A percentile compares a stretch with the other conserved stretches of the same genome.
phyloP scores from a whole-genome alignment of 2,888 invertebrate genomes.

The Stenoptilia bipunctidactyla region DNA sequence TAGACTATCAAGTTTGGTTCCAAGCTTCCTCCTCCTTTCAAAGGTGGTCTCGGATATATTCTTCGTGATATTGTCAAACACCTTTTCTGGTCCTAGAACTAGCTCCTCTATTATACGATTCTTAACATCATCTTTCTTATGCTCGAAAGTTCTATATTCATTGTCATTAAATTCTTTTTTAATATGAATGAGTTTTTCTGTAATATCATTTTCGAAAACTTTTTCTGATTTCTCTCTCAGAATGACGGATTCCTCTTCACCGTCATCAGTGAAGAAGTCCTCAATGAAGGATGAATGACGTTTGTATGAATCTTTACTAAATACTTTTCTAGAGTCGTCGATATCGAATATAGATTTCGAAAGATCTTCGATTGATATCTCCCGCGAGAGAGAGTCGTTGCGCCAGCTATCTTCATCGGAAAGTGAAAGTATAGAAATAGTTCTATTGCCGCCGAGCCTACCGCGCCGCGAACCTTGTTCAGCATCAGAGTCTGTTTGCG shows the following conservation, averaged over 20 bases:
- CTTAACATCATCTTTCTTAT: conserved; percentile 46
- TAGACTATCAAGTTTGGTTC: conserved; percentile 37
- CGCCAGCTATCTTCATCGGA: conserved; percentile 74
- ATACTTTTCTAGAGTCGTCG: conserved; percentile 60
- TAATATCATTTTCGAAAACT: conserved; percentile 59
- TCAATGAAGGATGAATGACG: conserved; percentile 62
- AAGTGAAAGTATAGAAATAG: conserved; percentile 75
- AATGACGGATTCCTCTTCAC: conserved; percentile 51
- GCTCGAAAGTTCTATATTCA: conserved; percentile 37
- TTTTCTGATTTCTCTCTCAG: conserved; percentile 53
- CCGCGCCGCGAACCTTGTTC: conserved; percentile 45
- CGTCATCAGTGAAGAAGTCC: conserved; percentile 48
- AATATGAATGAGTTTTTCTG: conserved; percentile 56
- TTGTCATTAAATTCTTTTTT: conserved; percentile 56
- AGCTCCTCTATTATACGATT: conserved; percentile 57
- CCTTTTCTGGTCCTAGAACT: conserved; percentile 42
- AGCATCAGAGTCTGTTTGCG: conserved; percentile 63
- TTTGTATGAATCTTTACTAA: conserved; percentile 60
- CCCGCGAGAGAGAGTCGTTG: conserved; percentile 65
- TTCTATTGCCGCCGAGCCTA: conserved; percentile 49
- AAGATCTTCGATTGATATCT: conserved; percentile 71
- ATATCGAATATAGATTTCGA: conserved; percentile 65
- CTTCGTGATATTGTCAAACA: conserved; percentile 49
- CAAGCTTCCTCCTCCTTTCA: conserved; percentile 42
- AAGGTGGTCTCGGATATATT: conserved; percentile 45